phyloP scores from a whole-genome alignment of 2,797 vertebrate genomes.

The Buceros bicornis region DNA sequence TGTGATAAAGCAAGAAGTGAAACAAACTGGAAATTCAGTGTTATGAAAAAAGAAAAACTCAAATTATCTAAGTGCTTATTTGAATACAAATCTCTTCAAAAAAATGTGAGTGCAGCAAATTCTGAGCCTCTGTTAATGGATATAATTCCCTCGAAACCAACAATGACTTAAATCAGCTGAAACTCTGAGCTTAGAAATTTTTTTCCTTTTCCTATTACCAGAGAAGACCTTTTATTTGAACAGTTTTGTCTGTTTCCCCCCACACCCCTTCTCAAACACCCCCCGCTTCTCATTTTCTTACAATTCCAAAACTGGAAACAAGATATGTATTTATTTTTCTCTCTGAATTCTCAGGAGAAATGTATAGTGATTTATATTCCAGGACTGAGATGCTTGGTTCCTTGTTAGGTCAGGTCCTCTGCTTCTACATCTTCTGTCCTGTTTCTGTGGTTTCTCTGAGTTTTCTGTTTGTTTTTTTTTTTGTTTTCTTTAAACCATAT shows the following conservation, averaged over 20 bases:
- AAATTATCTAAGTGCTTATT: neutral
- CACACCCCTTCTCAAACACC: rapidly evolving
- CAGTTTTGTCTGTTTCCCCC: neutral
- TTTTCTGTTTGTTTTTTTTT: neutral
- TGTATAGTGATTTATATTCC: neutral
- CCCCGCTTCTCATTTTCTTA: neutral
- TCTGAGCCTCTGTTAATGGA: neutral
- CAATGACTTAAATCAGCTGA: neutral
- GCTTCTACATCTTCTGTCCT: neutral
- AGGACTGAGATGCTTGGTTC: neutral
- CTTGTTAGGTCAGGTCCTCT: neutral
- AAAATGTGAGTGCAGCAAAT: neutral
- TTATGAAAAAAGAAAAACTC: neutral
- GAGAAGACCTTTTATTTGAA: neutral
- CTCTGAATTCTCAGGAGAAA: neutral
- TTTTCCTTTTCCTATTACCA: neutral
- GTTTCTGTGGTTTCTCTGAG: neutral
- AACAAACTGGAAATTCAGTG: neutral
- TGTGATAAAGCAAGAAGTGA: neutral
- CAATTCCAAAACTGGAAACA: neutral
- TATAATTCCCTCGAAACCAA: neutral
- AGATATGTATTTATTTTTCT: neutral
- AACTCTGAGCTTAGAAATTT: neutral
- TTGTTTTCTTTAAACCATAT: neutral
- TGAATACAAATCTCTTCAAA: neutral